These are phyloP conservation scores for Zosterops japonicus DNA, from an alignment of 2,113 vertebrate genomes.

Conservation along the genomic window DNA sequence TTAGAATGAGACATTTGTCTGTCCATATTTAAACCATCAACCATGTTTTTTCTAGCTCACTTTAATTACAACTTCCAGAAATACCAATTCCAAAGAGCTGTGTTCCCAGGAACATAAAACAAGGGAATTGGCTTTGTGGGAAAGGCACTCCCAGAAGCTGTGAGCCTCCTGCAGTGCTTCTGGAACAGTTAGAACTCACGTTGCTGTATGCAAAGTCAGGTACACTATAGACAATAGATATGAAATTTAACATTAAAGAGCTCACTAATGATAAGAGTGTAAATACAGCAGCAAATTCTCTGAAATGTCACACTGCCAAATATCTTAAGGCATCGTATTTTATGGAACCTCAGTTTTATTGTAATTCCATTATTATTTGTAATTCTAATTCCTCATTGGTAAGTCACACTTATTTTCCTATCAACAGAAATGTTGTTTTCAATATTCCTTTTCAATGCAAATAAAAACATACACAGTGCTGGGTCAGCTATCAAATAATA, in stretches of 20 bases:
- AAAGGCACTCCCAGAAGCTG: neutral
- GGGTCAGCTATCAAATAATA: neutral
- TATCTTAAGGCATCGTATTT: neutral
- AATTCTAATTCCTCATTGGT: neutral
- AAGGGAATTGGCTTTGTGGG: neutral
- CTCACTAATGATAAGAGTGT: neutral
- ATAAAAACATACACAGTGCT: neutral
- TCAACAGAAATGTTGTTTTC: neutral
- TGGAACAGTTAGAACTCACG: neutral
- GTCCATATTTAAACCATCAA: constrained; percentile 8
- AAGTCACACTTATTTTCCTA: neutral
- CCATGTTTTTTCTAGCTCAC: neutral
- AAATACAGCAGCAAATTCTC: neutral
- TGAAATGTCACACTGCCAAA: neutral
- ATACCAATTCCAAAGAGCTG: neutral
- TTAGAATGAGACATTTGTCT: neutral
- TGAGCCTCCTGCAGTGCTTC: neutral
- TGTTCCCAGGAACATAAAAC: constrained; percentile 34
- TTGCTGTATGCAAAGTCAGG: neutral
- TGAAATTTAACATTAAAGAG: neutral
- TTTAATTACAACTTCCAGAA: constrained; percentile 56
- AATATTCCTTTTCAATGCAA: neutral
- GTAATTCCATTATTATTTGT: neutral
- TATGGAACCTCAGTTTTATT: neutral
- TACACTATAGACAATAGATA: neutral